phyloP scores from a whole-genome alignment of 2,888 invertebrate genomes.

The Eupithecia subumbrata region DNA sequence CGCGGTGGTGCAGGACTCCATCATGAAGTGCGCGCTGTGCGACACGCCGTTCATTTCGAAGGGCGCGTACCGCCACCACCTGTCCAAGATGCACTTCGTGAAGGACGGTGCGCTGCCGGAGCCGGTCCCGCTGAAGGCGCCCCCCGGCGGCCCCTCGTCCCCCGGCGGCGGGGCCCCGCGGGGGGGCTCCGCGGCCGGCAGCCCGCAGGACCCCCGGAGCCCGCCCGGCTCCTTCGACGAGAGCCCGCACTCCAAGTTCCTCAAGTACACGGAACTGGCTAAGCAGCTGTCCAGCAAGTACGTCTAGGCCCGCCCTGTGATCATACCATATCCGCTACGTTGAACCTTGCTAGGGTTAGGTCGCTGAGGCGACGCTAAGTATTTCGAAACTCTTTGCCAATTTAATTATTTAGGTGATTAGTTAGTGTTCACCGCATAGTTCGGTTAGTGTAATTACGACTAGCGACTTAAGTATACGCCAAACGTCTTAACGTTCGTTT shows the following conservation, averaged over 20 bases:
- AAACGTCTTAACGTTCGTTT: conserved; percentile 83
- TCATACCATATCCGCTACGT: conserved; percentile 91
- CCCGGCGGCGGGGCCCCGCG: conserved; percentile 65
- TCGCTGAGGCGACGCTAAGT: conserved; percentile 81
- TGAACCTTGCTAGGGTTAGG: conserved; percentile 80
- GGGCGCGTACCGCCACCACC: conserved; percentile 97
- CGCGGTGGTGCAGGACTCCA: conserved; percentile 93
- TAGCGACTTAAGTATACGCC: conserved; percentile 84
- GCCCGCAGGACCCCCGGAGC: conserved; percentile 84
- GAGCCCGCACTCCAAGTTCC: conserved; percentile 98
- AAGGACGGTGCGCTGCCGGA: conserved; percentile 95
- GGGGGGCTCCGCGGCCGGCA: conserved; percentile 72
- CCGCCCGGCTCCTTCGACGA: conserved; percentile 90
- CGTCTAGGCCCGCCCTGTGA: conserved; percentile 89
- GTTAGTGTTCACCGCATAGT: conserved; percentile 82
- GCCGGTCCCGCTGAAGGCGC: conserved; percentile 86
- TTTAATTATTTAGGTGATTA: conserved; percentile 83
- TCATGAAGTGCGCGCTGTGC: conserved; percentile 97
- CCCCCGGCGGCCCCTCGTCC: conserved; percentile 75
- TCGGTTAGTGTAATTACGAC: conserved; percentile 82
- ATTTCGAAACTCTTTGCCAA: conserved; percentile 84
- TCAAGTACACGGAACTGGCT: conserved; percentile 99
- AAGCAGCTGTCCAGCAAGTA: conserved; percentile 99
- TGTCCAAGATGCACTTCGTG: conserved; percentile 97
- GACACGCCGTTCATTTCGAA: conserved; percentile 98